A percentile compares a stretch with the other conserved stretches of the same genome.
Evolutionary conservation across 1,140 invertebrate genomes (phyloP).

Genomic region (Ephestia elutella): DNA sequence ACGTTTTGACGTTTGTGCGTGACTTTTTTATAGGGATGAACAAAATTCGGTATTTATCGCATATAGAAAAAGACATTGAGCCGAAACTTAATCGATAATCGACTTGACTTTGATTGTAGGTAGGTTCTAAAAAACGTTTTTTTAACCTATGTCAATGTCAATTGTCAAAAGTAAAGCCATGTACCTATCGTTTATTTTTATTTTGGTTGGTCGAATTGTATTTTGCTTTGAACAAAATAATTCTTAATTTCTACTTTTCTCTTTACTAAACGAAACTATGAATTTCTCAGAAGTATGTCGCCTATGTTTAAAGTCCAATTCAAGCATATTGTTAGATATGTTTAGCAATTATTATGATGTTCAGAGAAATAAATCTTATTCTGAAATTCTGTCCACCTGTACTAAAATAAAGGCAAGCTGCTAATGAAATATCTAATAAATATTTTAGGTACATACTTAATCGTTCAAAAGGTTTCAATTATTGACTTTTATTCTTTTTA

Average conservation of each 20-base stretch:
- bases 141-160: too few species aligned
- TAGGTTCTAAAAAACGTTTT: too few species aligned
- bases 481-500: constrained; percentile 30
- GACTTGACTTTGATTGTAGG: too few species aligned
- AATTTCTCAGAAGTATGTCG: constrained; percentile 54
- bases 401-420: constrained; percentile 51
- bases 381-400: constrained; percentile 51
- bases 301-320: constrained; percentile 45
- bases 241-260: not conserved
- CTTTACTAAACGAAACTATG: constrained; percentile 17
- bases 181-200: too few species aligned
- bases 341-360: constrained; percentile 43
- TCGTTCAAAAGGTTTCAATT: too few species aligned
- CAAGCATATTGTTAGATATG: constrained; percentile 49
- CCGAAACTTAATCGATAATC: not conserved
- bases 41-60: not conserved
- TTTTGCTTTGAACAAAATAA: not conserved
- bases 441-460: too few species aligned
- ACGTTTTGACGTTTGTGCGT: not conserved
- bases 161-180: not conserved
- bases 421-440: not conserved
- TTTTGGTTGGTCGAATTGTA: too few species aligned
- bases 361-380: constrained; percentile 49
- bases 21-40: not conserved
- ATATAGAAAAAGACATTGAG: too few species aligned